These are phyloP conservation scores for Tauraco erythrolophus DNA, from an alignment of 2,113 vertebrate genomes.

Conservation along the genomic window DNA sequence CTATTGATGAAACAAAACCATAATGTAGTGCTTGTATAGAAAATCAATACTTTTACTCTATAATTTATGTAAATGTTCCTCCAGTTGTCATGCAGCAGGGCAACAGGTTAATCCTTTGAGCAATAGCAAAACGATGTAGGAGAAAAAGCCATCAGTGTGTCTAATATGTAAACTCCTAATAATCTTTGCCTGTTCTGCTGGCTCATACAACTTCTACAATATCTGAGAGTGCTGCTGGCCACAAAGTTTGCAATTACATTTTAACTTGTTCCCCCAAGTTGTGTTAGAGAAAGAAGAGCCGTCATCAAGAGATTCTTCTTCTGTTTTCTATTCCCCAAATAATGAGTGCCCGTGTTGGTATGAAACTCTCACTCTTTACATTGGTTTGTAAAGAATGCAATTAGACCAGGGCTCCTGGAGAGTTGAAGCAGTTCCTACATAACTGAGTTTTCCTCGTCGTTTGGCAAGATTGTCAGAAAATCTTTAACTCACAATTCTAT, in stretches of 20 bases:
- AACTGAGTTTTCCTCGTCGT: neutral
- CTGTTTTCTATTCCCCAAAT: neutral
- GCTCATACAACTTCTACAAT: neutral
- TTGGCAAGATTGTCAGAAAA: neutral
- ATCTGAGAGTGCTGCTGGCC: neutral
- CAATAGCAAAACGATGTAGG: neutral
- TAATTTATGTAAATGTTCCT: neutral
- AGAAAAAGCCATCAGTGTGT: neutral
- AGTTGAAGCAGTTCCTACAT: neutral
- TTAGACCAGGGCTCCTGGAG: conserved; percentile 1
- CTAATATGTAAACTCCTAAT: neutral
- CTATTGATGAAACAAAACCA: neutral
- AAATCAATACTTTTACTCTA: neutral
- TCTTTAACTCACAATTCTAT: neutral
- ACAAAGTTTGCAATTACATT: neutral
- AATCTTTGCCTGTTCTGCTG: neutral
- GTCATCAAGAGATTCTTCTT: neutral
- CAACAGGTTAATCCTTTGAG: neutral
- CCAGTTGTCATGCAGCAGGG: neutral
- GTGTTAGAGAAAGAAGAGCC: neutral
- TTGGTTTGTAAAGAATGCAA: neutral
- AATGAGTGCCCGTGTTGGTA: neutral
- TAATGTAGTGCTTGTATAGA: neutral
- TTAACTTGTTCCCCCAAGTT: neutral
- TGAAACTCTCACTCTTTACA: neutral